Base-by-base conservation (phyloP, 2,888 invertebrate genomes). In the Amorpha juglandis region DNA sequence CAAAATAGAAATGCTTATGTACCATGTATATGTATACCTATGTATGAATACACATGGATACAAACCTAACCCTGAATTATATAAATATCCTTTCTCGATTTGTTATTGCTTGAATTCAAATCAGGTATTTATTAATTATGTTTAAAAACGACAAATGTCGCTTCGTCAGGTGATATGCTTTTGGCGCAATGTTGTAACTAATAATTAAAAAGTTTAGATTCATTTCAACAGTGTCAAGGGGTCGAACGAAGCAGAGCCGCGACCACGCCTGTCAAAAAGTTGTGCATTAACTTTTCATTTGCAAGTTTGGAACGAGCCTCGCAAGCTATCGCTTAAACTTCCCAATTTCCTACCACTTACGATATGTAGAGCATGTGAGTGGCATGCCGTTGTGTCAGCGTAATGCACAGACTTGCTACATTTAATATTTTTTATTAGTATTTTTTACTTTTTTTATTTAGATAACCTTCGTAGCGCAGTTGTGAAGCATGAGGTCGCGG, bases 281-380 rank as follows among this genome's bases (percentile, higher is more conserved):
- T 89, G 80, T 78, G 82, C 88, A 86, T 90, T 90, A 90, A 90
- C 89, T 90, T 91, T 90, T 89, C 89, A 91, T 91, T 90, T 89
- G 85, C 85, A 89, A 90, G 86, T 89, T 90, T 79, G 74, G 78
- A 80, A 78, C 80, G 80, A 84, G 82, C 75, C 82, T 81, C 80
- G 76, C 78, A 68, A 80, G 80, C 83, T 79, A 81, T 81, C 79
- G 76, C 70, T 65, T 64, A 72, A 85, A 88, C 86, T 89, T 83
- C 71, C 77, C 79, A 76, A 83, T 83, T 82, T 79, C 76, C 73
- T 77, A 74, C 77, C 74, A 82, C 80, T 82, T 78, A 76, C 79
- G 75, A 82, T 78, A 81, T 80, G 78, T 80, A 79, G 78, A 78
- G 69, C 70, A 71, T 74, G 74, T 69, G 71, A 69, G 69, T 68